A percentile compares a stretch with the other conserved stretches of the same genome.
These are phyloP conservation scores for Oreochromis aureus DNA, from an alignment of 2,113 vertebrate genomes.

Conservation along the genomic window DNA sequence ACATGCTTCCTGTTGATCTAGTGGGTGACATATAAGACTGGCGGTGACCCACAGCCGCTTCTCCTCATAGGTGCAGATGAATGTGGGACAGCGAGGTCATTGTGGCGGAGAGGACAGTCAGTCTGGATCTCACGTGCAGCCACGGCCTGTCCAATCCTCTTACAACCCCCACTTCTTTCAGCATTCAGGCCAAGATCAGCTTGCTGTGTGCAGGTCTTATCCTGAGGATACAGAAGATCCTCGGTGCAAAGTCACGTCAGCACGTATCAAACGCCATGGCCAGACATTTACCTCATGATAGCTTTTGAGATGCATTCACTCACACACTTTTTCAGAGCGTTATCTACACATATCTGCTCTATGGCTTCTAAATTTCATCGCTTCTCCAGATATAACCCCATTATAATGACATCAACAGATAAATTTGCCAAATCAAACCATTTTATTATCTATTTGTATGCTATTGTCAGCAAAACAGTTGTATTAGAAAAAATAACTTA, in stretches of 20 bases:
- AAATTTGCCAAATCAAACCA: neutral
- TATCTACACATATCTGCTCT: neutral
- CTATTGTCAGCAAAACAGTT: neutral
- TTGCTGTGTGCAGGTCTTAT: constrained; percentile 44
- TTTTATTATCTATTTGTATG: neutral
- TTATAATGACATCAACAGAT: neutral
- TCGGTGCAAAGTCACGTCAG: constrained; percentile 43
- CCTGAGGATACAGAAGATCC: constrained; percentile 36
- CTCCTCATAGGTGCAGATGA: neutral
- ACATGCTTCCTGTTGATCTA: neutral
- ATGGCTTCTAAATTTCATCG: neutral
- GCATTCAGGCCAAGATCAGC: constrained; percentile 54
- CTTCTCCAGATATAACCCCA: neutral
- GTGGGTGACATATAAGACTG: neutral
- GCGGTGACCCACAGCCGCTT: neutral
- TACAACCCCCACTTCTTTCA: constrained; percentile 52
- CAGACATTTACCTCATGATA: neutral
- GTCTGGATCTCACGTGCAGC: constrained; percentile 57
- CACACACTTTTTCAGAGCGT: neutral
- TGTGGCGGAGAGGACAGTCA: constrained; percentile 30
- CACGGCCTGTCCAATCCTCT: constrained; percentile 60
- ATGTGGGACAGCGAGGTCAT: constrained; percentile 59
- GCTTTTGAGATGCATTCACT: neutral
- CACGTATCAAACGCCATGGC: constrained; percentile 45
- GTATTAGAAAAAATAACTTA: neutral